Percentiles rank a stretch among this genome's conserved stretches.
Conservation (phyloP, 2,888 invertebrate genomes). For the Crematogaster levior region DNA sequence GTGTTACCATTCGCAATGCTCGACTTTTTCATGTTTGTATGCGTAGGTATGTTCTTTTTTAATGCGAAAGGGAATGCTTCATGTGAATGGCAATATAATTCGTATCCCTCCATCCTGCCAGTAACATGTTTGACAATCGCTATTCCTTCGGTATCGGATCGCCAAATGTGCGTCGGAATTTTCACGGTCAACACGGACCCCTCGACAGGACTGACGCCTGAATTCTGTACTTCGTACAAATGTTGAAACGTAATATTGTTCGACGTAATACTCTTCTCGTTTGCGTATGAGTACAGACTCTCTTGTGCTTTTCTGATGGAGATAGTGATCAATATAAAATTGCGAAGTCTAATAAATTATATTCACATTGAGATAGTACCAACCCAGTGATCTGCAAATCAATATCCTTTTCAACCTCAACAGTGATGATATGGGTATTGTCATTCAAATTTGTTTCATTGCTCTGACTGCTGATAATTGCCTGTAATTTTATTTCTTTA, state of each 20-base stretch:
- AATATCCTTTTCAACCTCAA: constrained; percentile 81
- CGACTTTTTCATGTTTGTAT: background rate
- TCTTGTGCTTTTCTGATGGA: constrained; percentile 82
- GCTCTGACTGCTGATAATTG: constrained; percentile 79
- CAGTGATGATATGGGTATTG: constrained; percentile 68
- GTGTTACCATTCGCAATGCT: too few species aligned
- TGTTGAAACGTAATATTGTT: constrained; percentile 80
- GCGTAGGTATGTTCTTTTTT: background rate
- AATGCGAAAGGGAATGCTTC: background rate
- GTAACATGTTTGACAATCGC: constrained; percentile 68
- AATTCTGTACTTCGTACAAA: constrained; percentile 81
- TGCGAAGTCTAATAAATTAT: background rate
- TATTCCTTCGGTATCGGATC: constrained; percentile 46
- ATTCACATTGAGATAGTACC: constrained; percentile 56
- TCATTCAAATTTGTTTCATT: constrained; percentile 75
- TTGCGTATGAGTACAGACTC: constrained; percentile 80
- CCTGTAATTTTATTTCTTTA: too few species aligned
- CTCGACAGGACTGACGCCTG: constrained; percentile 84
- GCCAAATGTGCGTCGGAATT: constrained; percentile 77
- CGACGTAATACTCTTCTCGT: constrained; percentile 70
- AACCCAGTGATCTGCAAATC: constrained; percentile 84
- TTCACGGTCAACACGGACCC: constrained; percentile 79
- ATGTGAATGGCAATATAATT: constrained; percentile 64
- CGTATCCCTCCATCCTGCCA: constrained; percentile 65
- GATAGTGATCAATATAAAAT: background rate